phyloP scores from a whole-genome alignment of 1,140 invertebrate species.

The Lepeophtheirus salmonis region DNA sequence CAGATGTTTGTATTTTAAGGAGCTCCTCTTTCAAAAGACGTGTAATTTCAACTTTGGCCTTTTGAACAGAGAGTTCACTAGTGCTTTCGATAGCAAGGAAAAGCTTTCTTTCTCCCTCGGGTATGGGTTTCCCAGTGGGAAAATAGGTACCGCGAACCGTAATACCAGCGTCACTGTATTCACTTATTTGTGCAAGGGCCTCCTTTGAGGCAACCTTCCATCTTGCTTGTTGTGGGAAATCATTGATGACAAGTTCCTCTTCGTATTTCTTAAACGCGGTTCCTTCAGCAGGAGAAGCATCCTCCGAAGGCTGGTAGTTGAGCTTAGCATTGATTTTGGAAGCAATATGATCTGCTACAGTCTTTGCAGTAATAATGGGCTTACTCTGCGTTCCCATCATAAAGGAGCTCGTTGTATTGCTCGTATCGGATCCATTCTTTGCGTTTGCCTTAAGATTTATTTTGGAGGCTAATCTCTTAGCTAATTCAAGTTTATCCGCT shows the following conservation, averaged over 20 bases:
- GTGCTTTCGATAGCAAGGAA: constrained; percentile 98
- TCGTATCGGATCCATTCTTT: constrained; percentile 66
- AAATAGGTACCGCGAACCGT: constrained; percentile 96
- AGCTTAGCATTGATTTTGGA: constrained; percentile 90
- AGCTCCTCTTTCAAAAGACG: constrained; percentile 93
- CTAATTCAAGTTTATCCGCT: constrained; percentile 72
- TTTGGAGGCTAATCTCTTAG: constrained; percentile 60
- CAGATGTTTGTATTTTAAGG: constrained; percentile 68
- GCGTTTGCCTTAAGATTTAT: constrained; percentile 51
- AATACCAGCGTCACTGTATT: constrained; percentile 95
- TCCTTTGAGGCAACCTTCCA: constrained; percentile 37
- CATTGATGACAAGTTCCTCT: constrained; percentile 97
- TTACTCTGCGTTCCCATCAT: constrained; percentile 16
- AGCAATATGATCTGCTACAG: constrained; percentile 75
- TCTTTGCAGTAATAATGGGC: constrained; percentile 45
- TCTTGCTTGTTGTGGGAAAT: constrained; percentile 93
- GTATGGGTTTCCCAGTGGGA: constrained; percentile 54
- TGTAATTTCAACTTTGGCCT: constrained; percentile 95
- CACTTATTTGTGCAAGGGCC: constrained; percentile 89
- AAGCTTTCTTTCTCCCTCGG: constrained; percentile 86
- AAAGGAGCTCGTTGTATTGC: constrained; percentile 6
- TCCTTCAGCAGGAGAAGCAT: constrained; percentile 46
- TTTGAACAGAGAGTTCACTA: constrained; percentile 84
- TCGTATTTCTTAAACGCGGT: constrained; percentile 62
- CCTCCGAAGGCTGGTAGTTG: constrained; percentile 67